A percentile compares a stretch with the other conserved stretches of the same genome.
These are phyloP conservation scores for Chironomus striatipennis DNA, from an alignment of 1,140 invertebrate genomes.

Conservation along the genomic window DNA sequence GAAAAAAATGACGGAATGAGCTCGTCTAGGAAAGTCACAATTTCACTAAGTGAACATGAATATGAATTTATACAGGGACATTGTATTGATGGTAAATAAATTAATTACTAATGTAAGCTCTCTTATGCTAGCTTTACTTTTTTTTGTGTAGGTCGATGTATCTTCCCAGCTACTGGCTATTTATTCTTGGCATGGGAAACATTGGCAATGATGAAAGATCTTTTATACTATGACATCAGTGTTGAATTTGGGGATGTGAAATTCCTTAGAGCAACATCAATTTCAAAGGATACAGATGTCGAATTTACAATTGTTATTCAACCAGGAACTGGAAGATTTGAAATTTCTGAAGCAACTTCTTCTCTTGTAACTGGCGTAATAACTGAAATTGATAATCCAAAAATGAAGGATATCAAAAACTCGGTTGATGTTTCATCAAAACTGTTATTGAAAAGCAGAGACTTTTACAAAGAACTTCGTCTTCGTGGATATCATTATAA, in stretches of 20 bases:
- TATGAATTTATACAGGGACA: conserved; percentile 75
- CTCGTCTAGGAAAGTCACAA: conserved; percentile 51
- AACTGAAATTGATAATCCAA: conserved; percentile 43
- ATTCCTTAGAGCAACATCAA: conserved; percentile 73
- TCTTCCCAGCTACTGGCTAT: conserved; percentile 87
- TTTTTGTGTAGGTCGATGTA: conserved; percentile 53
- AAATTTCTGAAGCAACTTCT: conserved; percentile 68
- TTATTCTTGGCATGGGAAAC: conserved; percentile 80
- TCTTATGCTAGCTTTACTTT: no score
- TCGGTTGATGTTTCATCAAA: conserved; percentile 39
- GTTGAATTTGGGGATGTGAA: conserved; percentile 81
- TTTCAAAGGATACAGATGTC: conserved; percentile 57
- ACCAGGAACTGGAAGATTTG: conserved; percentile 72
- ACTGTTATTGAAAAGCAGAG: conserved; percentile 50
- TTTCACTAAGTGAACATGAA: conserved; percentile 56
- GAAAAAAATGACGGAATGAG: conserved; percentile 37
- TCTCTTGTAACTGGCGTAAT: conserved; percentile 70
- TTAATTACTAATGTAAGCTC: not conserved
- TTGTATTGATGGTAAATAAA: conserved; percentile 62
- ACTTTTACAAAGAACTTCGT: conserved; percentile 87
- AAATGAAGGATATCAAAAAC: conserved; percentile 28
- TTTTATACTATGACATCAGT: conserved; percentile 59
- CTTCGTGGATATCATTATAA: conserved; percentile 85
- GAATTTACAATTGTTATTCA: conserved; percentile 75
- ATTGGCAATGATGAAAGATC: conserved; percentile 58